Conservation (phyloP, 1,140 invertebrate species). For the Drosophila bocqueti region DNA sequence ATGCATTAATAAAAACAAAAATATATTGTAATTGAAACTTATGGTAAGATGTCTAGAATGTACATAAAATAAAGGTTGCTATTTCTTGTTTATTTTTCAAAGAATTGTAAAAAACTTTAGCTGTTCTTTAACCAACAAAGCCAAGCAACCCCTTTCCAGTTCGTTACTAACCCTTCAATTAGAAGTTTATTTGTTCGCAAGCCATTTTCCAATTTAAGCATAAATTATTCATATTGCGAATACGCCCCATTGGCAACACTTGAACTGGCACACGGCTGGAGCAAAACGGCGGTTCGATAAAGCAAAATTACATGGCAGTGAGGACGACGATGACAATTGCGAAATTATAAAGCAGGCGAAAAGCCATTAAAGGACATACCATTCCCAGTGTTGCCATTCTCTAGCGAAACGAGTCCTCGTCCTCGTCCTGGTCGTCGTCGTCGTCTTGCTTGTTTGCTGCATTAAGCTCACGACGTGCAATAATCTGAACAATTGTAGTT, state of each 20-base stretch:
- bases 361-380: conserved; percentile 46
- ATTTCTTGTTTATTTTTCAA: background rate
- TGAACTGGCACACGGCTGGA: background rate
- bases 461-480: conserved; percentile 67
- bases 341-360: conserved; percentile 52
- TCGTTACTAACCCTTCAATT: conserved; percentile 43
- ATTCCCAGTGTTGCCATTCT: conserved; percentile 1
- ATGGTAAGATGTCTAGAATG: background rate
- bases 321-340: conserved; percentile 48
- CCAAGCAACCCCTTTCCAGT: conserved; percentile 10
- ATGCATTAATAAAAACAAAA: no score
- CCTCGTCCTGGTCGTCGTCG: background rate
- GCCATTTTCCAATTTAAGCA: conserved; percentile 60
- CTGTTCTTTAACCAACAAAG: background rate
- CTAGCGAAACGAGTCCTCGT: conserved; percentile 17
- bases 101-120: background rate
- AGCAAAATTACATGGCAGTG: conserved; percentile 42
- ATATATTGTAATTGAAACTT: background rate
- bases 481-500: conserved; percentile 69
- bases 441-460: conserved; percentile 38
- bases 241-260: conserved; percentile 64
- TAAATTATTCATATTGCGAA: conserved; percentile 77
- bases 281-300: conserved; percentile 25
- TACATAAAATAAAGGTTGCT: background rate
- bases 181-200: conserved; percentile 52